phyloP scores from a whole-genome alignment of 2,888 invertebrate genomes.

The Drosophila nigricruria region DNA sequence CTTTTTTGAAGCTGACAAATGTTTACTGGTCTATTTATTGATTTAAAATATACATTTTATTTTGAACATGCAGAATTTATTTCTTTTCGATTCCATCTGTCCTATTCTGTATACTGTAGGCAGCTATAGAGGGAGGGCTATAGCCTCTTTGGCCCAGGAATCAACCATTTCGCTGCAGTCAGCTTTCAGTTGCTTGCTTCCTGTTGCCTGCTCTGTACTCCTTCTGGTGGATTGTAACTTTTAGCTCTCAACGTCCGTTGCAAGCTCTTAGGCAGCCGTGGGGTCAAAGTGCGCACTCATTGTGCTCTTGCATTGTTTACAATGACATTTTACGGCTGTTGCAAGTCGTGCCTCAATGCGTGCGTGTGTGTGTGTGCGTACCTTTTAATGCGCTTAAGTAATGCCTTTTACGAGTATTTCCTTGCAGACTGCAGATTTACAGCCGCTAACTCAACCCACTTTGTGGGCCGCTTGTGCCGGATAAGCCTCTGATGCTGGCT shows the following conservation, averaged over 20 bases:
- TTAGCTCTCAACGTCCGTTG: constrained; percentile 13
- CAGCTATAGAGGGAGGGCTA: no score
- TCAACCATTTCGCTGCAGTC: not conserved
- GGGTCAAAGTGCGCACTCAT: constrained; percentile 56
- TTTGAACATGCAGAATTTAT: no score
- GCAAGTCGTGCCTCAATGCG: constrained; percentile 44
- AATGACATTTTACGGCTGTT: constrained; percentile 67
- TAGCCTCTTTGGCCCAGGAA: constrained; percentile 5
- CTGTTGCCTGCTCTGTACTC: not conserved
- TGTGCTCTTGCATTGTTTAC: constrained; percentile 61
- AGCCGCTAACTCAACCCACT: constrained; percentile 54
- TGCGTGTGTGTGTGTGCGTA: constrained; percentile 33
- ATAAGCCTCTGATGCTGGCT: constrained; percentile 45
- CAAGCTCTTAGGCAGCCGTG: constrained; percentile 29
- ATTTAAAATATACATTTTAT: no score
- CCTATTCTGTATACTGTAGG: not conserved
- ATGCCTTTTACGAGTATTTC: constrained; percentile 69
- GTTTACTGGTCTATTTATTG: not conserved
- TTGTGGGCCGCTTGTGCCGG: constrained; percentile 52
- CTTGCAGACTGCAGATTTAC: constrained; percentile 70
- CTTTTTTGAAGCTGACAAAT: not conserved
- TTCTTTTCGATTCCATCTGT: not conserved
- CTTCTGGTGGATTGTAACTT: constrained; percentile 10
- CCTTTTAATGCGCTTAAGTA: constrained; percentile 61
- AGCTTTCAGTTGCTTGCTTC: not conserved